Conservation (phyloP, 1,140 invertebrate genomes). For the Lepidurus couesii region DNA sequence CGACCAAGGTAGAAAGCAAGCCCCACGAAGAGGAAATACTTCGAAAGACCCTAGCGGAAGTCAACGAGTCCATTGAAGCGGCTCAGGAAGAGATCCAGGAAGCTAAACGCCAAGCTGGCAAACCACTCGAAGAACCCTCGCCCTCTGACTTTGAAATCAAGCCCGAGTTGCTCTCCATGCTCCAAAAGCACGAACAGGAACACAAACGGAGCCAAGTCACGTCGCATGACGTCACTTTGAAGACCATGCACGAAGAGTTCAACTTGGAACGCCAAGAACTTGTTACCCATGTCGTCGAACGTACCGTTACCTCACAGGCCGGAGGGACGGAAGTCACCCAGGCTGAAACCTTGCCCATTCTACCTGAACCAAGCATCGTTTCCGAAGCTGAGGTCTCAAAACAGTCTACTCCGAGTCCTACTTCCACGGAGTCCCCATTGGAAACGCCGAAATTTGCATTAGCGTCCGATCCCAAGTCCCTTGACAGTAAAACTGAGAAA, state of each 20-base stretch:
- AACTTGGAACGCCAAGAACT: background rate
- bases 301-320: background rate
- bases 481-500: background rate
- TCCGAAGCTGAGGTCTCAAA: background rate
- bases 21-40: slow-evolving; percentile 30
- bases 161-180: slow-evolving; percentile 31
- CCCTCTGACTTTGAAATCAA: slow-evolving; percentile 67
- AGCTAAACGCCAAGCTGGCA: slow-evolving; percentile 46
- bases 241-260: slow-evolving; percentile 18
- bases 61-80: slow-evolving; percentile 60
- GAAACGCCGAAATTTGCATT: background rate
- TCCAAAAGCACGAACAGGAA: background rate
- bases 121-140: slow-evolving; percentile 51
- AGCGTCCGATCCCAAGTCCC: background rate
- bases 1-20: slow-evolving; percentile 42
- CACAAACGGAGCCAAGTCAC: background rate
- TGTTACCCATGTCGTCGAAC: slow-evolving; percentile 1
- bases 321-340: background rate
- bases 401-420: slow-evolving; percentile 9
- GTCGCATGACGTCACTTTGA: background rate
- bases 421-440: background rate
- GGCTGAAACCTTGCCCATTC: background rate
- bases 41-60: slow-evolving; percentile 59
- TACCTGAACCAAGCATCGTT: background rate
- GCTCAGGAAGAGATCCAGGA: slow-evolving; percentile 60